phyloP scores from a whole-genome alignment of 1,140 invertebrate genomes.

The Bradynema listronoti region DNA sequence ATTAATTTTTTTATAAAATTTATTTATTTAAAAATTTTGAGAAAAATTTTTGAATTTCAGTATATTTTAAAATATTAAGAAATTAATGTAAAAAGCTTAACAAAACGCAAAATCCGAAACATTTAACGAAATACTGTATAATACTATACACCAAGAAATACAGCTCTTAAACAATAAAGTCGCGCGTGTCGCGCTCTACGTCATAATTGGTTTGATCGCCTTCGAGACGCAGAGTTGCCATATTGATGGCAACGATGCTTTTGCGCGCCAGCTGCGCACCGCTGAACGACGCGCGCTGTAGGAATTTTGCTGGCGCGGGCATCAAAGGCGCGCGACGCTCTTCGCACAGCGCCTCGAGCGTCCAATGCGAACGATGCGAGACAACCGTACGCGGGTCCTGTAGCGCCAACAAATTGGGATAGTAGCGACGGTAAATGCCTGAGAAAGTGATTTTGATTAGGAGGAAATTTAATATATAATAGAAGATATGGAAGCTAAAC shows the following conservation, averaged over 20 bases:
- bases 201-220: conserved; percentile 39
- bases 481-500: too few relatives aligned
- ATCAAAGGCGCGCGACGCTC: conserved; percentile 16
- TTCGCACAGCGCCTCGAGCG: conserved; percentile 31
- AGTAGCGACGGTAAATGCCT: conserved; percentile 44
- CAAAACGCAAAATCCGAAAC: too few relatives aligned
- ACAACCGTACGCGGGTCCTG: conserved; percentile 33
- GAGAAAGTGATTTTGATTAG: too few relatives aligned
- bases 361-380: conserved; percentile 44
- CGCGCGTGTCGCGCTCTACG: conserved; percentile 8
- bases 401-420: conserved; percentile 34
- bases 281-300: conserved; percentile 16
- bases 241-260: conserved; percentile 38
- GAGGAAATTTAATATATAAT: too few relatives aligned
- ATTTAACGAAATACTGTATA: too few relatives aligned
- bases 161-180: too few relatives aligned
- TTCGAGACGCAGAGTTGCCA: conserved; percentile 35
- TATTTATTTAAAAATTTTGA: too few relatives aligned
- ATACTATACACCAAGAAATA: too few relatives aligned
- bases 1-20: too few relatives aligned
- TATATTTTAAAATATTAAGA: too few relatives aligned
- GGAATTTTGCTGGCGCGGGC: conserved; percentile 31
- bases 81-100: too few relatives aligned
- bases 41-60: too few relatives aligned
- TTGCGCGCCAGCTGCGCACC: conserved; percentile 27